A percentile compares a stretch with the other conserved stretches of the same genome.
phyloP scores from a whole-genome alignment of 2,797 vertebrate genomes.

The Scleropages formosus region DNA sequence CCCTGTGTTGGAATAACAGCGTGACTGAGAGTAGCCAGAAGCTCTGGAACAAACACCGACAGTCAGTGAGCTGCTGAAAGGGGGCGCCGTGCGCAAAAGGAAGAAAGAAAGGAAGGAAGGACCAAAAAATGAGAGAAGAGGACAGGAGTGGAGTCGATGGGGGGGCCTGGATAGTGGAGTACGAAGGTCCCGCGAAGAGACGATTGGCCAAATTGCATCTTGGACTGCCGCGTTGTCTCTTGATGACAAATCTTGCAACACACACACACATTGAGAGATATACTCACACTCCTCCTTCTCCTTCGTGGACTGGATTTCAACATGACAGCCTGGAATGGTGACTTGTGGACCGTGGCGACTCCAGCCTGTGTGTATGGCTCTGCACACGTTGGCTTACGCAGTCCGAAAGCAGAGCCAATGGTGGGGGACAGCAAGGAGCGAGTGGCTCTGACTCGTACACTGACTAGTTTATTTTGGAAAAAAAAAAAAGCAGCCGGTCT shows the following conservation, averaged over 20 bases:
- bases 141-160: too few species aligned
- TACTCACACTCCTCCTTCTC: slow-evolving; percentile 40
- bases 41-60: not conserved
- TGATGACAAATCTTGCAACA: slow-evolving; percentile 9
- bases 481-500: slow-evolving; percentile 49
- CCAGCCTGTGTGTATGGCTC: slow-evolving; percentile 47
- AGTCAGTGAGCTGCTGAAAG: not conserved
- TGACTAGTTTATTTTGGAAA: slow-evolving; percentile 42
- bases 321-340: slow-evolving; percentile 65
- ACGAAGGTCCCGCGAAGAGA: not conserved
- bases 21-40: not conserved
- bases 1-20: not conserved
- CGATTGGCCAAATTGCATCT: too few species aligned
- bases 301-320: slow-evolving; percentile 65
- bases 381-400: slow-evolving; percentile 52
- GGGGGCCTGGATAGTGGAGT: too few species aligned
- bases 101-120: slow-evolving; percentile 21
- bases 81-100: not conserved
- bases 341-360: slow-evolving; percentile 61
- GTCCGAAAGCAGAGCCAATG: slow-evolving; percentile 21
- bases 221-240: too few species aligned
- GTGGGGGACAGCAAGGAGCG: slow-evolving; percentile 19
- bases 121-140: slow-evolving; percentile 26
- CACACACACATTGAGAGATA: slow-evolving; percentile 29
- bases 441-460: slow-evolving; percentile 47